Conservation (phyloP, 2,113 vertebrate species). For the Reinhardtius hippoglossoides region DNA sequence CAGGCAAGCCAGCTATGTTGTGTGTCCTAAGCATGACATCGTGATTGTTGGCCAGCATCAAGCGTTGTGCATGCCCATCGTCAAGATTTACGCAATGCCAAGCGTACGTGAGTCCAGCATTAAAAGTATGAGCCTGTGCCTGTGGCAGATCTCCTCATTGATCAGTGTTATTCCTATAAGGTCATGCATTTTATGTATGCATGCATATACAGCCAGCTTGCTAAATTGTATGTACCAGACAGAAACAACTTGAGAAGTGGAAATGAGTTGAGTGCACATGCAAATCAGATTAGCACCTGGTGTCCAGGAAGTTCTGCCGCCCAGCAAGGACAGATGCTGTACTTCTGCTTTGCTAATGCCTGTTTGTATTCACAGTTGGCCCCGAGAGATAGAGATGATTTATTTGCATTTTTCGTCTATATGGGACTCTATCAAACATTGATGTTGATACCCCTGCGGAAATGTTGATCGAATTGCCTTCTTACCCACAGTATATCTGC, state of each 20-base stretch:
- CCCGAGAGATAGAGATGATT: slow-evolving; percentile 38
- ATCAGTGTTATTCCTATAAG: no score
- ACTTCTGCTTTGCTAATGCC: slow-evolving; percentile 34
- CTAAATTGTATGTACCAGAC: slow-evolving; percentile 1
- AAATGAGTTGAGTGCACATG: slow-evolving; percentile 18
- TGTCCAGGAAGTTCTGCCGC: slow-evolving; percentile 24
- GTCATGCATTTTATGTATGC: no score
- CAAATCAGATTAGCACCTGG: slow-evolving; percentile 54
- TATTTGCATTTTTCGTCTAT: slow-evolving; percentile 51
- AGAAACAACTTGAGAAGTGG: slow-evolving; percentile 39
- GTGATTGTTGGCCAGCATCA: no score
- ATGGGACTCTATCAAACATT: slow-evolving; percentile 43
- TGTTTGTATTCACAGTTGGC: slow-evolving; percentile 55
- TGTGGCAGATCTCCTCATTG: no score
- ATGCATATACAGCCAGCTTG: no score
- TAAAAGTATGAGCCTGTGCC: no score
- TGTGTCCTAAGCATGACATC: no score
- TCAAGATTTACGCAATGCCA: no score
- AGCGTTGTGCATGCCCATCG: no score
- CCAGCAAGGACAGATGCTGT: slow-evolving; percentile 4
- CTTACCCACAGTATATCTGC: slow-evolving; percentile 61
- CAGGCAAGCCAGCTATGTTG: no score
- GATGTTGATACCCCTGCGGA: slow-evolving; percentile 46
- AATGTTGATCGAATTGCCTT: slow-evolving; percentile 55
- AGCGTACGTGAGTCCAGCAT: no score